Base-by-base conservation (phyloP, 1,140 invertebrate species). In the Solenopsis fugax region DNA sequence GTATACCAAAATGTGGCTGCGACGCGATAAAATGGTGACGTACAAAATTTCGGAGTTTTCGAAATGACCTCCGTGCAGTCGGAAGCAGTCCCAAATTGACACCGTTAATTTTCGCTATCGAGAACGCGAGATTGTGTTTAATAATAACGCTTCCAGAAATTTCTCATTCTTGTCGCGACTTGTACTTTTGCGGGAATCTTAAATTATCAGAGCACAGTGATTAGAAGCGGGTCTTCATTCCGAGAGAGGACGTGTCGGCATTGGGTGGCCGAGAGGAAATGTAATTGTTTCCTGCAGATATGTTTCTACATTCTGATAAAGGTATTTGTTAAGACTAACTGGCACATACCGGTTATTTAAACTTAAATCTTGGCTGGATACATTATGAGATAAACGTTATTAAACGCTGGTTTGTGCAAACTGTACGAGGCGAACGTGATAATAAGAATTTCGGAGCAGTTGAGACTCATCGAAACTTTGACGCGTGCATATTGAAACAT, bases 381-480 rank as follows among this genome's bases (percentile, higher is more conserved):
- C 34, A 67, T 48, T 21, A 37, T 10, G 24, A 50, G 34, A 69
- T 16, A 81, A 37, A 54, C 77, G 34, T 54, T 52, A 45, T 45
- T 50, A 24, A 24, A 3, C 48, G 13, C 37, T 67, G 0, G n/a
- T 41, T 48, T 18, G 77, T 41, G 45, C n/a, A 58, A 34, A 45
- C 24, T 41, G 16, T 34, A 73, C 41, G 18, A 52, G n/a, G 5
- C 37, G 13, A 48, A 29, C 16, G 69, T 60, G 69, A 48, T 18
- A 62, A 21, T 41, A 24, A 37, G 41, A 50, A 50, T 72, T n/a
- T 73, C 41, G 10, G 24, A 48, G 18, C 13, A 13, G 18, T 48
- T 52, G 7, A 60, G 80, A 84, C 60, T 78, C 29, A 29, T 67
- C 34, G 34, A 16, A 50, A 69, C 80, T 73, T 73, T 73, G 48